Base-by-base conservation (phyloP, 1,140 invertebrate species). In the Macrostomum lignano region DNA sequence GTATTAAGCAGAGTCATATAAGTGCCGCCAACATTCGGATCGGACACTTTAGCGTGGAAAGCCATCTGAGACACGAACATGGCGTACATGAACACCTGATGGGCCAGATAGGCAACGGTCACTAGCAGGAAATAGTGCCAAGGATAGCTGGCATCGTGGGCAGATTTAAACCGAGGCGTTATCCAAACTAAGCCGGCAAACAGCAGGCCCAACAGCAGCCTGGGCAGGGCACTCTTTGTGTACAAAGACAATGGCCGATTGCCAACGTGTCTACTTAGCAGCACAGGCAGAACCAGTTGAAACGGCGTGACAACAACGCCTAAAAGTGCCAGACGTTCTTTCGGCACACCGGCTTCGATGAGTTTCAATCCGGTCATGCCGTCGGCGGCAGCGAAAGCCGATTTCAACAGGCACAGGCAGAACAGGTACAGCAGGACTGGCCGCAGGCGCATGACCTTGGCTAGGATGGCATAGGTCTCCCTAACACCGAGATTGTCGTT, bases 1-100 rank as follows among this genome's bases (percentile, higher is more conserved):
- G 91, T 98, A 49, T 98, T 98, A 2, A 98, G 63, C 25, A 98
- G 63, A 1, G 91, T 98, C 91, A 98, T 98, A 51, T 98, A 96
- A 0, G 88, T 96, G 15, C 88, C 91, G 13, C 91, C 91, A 5
- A 94, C 77, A 1, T 67, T 58, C 1, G 79, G 77, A 56, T 93
- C 84, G 43, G 77, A 82, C 15, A 93, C 68, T 45, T 63, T 61
- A 10, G 66, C 74, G 52, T 74, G 73, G 51, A 81, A 79, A 31
- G 65, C 70, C 74, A 74, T 79, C 25, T 42, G 33, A 4, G 51
- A 35, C 7, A 78, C 72, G 58, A 73, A 76, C 67, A 76, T 74
- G 39, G 67, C 65, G 42, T 70, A 71, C n/a, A 67, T 46, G 40
- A 39, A n/a, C n/a, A n/a, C n/a, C n/a, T n/a, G n/a, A n/a, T n/a